Evolutionary conservation across 2,797 vertebrate species (phyloP).

Genomic region (Tamandua tetradactyla): DNA sequence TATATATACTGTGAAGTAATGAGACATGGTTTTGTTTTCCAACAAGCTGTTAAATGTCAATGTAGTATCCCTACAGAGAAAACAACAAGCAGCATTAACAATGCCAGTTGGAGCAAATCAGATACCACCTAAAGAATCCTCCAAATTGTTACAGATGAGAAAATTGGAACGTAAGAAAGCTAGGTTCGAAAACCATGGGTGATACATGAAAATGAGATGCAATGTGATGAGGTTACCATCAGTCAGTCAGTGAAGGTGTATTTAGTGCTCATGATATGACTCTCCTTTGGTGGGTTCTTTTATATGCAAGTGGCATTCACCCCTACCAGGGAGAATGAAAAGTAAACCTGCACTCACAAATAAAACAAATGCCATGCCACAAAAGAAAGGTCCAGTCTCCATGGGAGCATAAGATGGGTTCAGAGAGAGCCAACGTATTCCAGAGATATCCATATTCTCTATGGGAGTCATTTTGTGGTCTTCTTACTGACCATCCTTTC

Average conservation of each 20-base stretch:
- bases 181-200: background rate
- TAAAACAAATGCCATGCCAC: background rate
- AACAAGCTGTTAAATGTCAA: background rate
- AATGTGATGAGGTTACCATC: no score
- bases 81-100: background rate
- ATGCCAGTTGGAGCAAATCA: background rate
- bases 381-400: background rate
- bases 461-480: background rate
- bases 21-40: background rate
- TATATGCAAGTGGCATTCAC: background rate
- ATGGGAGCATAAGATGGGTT: background rate
- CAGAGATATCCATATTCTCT: background rate
- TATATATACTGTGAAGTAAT: background rate
- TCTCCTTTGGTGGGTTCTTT: background rate
- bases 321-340: background rate
- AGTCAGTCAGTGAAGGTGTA: background rate
- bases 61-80: background rate
- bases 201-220: background rate
- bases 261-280: rapidly evolving
- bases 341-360: background rate
- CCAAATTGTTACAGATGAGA: background rate
- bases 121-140: background rate
- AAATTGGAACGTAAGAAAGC: background rate
- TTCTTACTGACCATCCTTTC: background rate
- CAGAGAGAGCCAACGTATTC: background rate